Evolutionary conservation across 2,888 invertebrate genomes (phyloP).

Genomic region (Argyresthia albistria): DNA sequence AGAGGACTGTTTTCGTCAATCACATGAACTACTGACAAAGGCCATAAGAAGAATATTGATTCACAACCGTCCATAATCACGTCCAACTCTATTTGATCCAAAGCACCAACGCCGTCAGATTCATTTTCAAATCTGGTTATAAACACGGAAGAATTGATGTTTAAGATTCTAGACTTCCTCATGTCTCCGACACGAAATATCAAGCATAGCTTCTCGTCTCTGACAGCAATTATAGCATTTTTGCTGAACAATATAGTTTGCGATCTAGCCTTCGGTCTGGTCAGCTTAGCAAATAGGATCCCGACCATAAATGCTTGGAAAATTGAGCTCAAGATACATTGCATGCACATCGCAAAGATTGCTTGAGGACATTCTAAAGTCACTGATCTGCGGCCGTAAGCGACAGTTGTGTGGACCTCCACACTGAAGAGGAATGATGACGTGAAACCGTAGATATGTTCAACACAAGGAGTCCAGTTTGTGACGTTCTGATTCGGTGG

Average conservation of each 20-base stretch:
- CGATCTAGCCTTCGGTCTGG: slow-evolving; percentile 93
- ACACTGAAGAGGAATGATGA: slow-evolving; percentile 96
- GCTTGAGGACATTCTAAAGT: slow-evolving; percentile 96
- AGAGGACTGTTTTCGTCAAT: slow-evolving; percentile 91
- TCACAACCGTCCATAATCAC: slow-evolving; percentile 88
- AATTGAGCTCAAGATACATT: slow-evolving; percentile 93
- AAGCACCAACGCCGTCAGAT: slow-evolving; percentile 83
- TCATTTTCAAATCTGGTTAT: slow-evolving; percentile 81
- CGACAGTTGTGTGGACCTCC: slow-evolving; percentile 97
- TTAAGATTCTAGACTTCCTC: slow-evolving; percentile 94
- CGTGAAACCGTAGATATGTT: slow-evolving; percentile 89
- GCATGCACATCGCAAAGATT: slow-evolving; percentile 94
- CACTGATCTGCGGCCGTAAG: slow-evolving; percentile 86
- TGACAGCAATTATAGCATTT: slow-evolving; percentile 88
- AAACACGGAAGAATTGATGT: slow-evolving; percentile 89
- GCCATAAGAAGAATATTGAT: slow-evolving; percentile 97
- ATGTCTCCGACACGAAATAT: slow-evolving; percentile 97
- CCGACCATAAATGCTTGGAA: slow-evolving; percentile 87
- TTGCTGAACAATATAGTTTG: slow-evolving; percentile 95
- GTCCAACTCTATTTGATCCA: slow-evolving; percentile 86
- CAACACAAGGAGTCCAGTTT: slow-evolving; percentile 89
- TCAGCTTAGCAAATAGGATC: slow-evolving; percentile 96
- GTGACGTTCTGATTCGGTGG: slow-evolving; percentile 63
- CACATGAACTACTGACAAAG: slow-evolving; percentile 91
- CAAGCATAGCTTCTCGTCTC: slow-evolving; percentile 88